Conservation (phyloP, 2,797 vertebrate genomes). For the Ctenochaetus hawaiiensis region DNA sequence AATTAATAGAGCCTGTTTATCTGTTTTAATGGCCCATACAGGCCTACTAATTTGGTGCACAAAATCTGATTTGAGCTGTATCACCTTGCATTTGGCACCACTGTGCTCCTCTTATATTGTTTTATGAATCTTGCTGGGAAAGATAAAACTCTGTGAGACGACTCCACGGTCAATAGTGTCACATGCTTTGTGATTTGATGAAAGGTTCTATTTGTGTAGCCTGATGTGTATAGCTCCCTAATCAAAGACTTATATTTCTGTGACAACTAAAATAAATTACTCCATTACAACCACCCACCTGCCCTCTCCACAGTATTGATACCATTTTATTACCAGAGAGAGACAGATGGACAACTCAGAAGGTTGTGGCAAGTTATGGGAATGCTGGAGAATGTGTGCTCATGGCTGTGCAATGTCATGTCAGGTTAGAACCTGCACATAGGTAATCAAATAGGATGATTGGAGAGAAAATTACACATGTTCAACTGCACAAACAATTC, state of each 20-base stretch:
- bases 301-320: conserved; percentile 81
- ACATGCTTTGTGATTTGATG: conserved; percentile 85
- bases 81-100: conserved; percentile 46
- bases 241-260: conserved; percentile 85
- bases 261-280: conserved; percentile 87
- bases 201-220: conserved; percentile 83
- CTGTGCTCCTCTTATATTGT: conserved; percentile 41
- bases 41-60: conserved; percentile 4
- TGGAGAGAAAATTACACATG: conserved; percentile 49
- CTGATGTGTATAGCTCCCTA: conserved; percentile 77
- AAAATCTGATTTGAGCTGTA: conserved; percentile 26
- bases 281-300: conserved; percentile 84
- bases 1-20: conserved; percentile 13
- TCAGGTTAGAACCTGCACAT: conserved; percentile 48
- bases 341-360: conserved; percentile 63
- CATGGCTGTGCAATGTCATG: conserved; percentile 41
- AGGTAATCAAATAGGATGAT: conserved; percentile 59
- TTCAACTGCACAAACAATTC: conserved; percentile 42
- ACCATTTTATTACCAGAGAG: conserved; percentile 72
- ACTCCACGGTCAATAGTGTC: conserved; percentile 78
- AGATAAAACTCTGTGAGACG: conserved; percentile 64
- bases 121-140: conserved; percentile 51
- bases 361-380: conserved; percentile 56
- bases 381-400: conserved; percentile 52
- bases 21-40: conserved; percentile 9